phyloP scores from a whole-genome alignment of 2,888 invertebrate species.

The Noctuana brunneofusca region DNA sequence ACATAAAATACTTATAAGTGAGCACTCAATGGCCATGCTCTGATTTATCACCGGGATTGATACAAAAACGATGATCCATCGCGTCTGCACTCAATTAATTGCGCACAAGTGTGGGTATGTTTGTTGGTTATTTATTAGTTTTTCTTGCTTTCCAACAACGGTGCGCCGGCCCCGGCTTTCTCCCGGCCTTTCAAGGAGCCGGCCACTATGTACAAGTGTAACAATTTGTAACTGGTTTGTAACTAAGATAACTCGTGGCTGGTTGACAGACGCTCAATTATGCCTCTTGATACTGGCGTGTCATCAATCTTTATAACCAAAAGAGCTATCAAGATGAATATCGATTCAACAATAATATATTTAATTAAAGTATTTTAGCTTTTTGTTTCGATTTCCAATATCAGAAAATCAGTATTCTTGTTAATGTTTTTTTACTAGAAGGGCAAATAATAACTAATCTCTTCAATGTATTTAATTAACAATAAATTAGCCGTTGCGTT shows the following conservation, averaged over 20 bases:
- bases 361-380: not conserved
- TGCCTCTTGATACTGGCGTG: not conserved
- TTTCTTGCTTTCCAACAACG: constrained; percentile 25
- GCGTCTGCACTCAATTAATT: constrained; percentile 16
- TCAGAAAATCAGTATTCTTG: too few relatives aligned
- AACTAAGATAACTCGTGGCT: constrained; percentile 7
- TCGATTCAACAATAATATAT: not conserved
- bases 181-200: constrained; percentile 18
- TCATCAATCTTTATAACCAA: constrained; percentile 13
- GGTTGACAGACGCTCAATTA: constrained; percentile 17
- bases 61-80: constrained; percentile 28
- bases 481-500: too few relatives aligned
- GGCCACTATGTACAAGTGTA: constrained; percentile 9
- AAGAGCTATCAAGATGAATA: not conserved
- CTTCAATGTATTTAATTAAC: too few relatives aligned
- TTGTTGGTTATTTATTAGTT: constrained; percentile 27
- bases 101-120: constrained; percentile 29
- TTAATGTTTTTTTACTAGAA: too few relatives aligned
- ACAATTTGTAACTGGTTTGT: constrained; percentile 33
- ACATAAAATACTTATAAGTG: constrained; percentile 27
- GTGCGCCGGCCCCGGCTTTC: constrained; percentile 22
- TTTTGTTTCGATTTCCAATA: too few relatives aligned
- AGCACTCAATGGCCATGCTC: constrained; percentile 19
- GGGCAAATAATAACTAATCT: too few relatives aligned
- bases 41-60: constrained; percentile 15